These are phyloP conservation scores for Chorisops tibialis DNA, from an alignment of 2,888 invertebrate genomes.

Conservation along the genomic window DNA sequence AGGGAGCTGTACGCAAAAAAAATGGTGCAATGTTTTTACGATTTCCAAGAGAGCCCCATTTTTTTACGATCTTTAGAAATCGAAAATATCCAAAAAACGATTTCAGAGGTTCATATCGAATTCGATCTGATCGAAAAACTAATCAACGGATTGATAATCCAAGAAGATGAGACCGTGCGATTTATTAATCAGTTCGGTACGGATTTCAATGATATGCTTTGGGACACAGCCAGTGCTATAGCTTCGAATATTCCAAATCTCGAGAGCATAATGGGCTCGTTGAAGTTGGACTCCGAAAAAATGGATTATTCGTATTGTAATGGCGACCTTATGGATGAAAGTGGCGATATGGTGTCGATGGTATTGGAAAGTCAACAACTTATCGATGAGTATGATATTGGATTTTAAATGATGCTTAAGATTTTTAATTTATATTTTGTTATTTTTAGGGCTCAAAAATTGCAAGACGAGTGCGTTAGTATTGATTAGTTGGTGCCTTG, in stretches of 20 bases:
- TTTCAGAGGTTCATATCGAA: constrained; percentile 8
- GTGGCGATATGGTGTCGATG: too few species aligned
- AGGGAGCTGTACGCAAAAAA: background rate
- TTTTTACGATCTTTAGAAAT: background rate
- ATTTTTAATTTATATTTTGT: too few species aligned
- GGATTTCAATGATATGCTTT: background rate
- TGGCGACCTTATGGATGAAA: too few species aligned
- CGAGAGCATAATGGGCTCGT: background rate
- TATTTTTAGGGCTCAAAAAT: too few species aligned
- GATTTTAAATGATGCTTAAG: too few species aligned
- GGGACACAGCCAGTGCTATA: background rate
- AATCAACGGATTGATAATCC: background rate
- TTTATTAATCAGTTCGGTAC: background rate
- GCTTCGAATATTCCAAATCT: constrained; percentile 8
- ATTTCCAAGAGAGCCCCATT: background rate
- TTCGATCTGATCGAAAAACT: background rate
- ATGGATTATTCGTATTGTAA: too few species aligned
- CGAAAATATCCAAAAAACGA: background rate
- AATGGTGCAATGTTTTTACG: background rate
- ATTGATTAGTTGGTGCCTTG: too few species aligned
- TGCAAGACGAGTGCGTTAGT: too few species aligned
- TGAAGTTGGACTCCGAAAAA: background rate
- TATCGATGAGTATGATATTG: too few species aligned
- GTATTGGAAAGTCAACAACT: too few species aligned
- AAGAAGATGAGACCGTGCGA: background rate